Conservation (phyloP, 2,888 invertebrate species). For the Tetragnatha montana region DNA sequence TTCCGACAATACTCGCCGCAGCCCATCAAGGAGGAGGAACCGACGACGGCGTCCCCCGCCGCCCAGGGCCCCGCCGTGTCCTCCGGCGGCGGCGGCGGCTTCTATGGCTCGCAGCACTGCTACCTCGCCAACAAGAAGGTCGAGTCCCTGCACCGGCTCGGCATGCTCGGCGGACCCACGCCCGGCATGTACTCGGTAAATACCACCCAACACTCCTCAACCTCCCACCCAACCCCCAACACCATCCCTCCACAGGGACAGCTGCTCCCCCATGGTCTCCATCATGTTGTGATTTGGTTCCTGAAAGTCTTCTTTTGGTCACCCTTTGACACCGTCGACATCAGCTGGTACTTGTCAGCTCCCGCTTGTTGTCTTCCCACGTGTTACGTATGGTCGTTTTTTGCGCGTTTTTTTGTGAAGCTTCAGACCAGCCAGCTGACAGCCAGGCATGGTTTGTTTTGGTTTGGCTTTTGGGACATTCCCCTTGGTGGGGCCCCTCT, state of each 20-base stretch:
- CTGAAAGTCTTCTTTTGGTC: too few relatives aligned
- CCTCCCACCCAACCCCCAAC: not conserved
- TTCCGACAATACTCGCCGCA: conserved; percentile 63
- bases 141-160: conserved; percentile 66
- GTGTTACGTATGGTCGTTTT: too few relatives aligned
- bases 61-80: conserved; percentile 65
- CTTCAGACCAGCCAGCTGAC: too few relatives aligned
- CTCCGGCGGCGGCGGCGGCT: conserved; percentile 65
- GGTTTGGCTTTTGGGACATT: too few relatives aligned
- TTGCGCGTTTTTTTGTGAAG: too few relatives aligned
- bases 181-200: conserved; percentile 72
- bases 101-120: conserved; percentile 68
- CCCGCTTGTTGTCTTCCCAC: too few relatives aligned
- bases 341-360: too few relatives aligned
- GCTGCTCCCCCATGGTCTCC: not conserved
- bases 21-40: conserved; percentile 70
- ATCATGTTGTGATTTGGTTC: too few relatives aligned
- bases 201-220: not conserved
- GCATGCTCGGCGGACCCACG: conserved; percentile 69
- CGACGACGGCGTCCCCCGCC: conserved; percentile 66
- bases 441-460: too few relatives aligned
- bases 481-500: too few relatives aligned
- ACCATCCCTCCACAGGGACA: not conserved
- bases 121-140: conserved; percentile 66
- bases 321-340: too few relatives aligned